Conservation (phyloP, 1,140 invertebrate genomes). For the Oreohelix idahoensis region DNA sequence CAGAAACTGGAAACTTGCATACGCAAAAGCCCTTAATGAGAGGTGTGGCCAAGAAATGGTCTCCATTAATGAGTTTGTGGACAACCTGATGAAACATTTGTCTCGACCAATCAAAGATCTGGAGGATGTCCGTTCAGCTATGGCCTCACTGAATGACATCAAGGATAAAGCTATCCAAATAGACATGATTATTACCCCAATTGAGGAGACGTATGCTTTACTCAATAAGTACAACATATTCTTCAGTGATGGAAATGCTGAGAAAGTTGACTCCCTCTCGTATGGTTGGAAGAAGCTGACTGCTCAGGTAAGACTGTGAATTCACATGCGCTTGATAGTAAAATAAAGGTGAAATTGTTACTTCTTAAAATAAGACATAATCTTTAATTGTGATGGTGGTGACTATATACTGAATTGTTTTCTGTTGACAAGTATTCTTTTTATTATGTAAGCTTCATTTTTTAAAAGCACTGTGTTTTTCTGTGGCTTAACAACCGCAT, state of each 20-base stretch:
- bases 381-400: too few species aligned
- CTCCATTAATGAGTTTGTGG: conserved; percentile 70
- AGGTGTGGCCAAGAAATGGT: conserved; percentile 96
- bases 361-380: too few species aligned
- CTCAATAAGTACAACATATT: conserved; percentile 89
- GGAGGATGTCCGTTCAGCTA: conserved; percentile 92
- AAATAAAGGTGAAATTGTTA: too few species aligned
- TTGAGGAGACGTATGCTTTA: conserved; percentile 95
- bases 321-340: too few species aligned
- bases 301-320: conserved; percentile 70
- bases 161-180: conserved; percentile 95
- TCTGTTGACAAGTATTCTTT: too few species aligned
- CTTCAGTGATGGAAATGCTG: conserved; percentile 90
- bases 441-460: too few species aligned
- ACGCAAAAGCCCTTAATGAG: conserved; percentile 93
- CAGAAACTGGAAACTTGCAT: conserved; percentile 85
- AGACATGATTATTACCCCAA: conserved; percentile 92
- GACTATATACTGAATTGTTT: too few species aligned
- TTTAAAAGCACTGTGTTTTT: too few species aligned
- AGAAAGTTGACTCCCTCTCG: conserved; percentile 91
- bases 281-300: conserved; percentile 90
- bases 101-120: conserved; percentile 88
- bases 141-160: conserved; percentile 94
- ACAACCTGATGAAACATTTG: conserved; percentile 70
- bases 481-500: too few species aligned